Evolutionary conservation across 2,113 vertebrate genomes (phyloP), one percentile per base, ranked within the genome.

Genomic region (Physeter macrocephalus): DNA sequence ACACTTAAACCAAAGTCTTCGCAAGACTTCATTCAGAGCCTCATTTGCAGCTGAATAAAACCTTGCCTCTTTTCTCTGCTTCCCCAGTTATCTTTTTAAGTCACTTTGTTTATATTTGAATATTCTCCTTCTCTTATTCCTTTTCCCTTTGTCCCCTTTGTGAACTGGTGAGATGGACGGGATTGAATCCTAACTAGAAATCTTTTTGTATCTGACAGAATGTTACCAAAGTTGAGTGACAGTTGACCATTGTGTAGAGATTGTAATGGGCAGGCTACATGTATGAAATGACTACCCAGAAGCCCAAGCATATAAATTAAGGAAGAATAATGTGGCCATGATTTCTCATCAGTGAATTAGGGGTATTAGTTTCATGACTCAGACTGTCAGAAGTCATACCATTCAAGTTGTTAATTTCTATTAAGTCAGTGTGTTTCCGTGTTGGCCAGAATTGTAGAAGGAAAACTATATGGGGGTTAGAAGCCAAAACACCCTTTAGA

Each of bases 41-140:
- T 96, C 14, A 72, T 93, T 75, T 91, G 59, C 81, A 94, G 29
- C 29, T 84, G 62, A 96, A 95, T 85, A 31, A 91, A 83, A 86
- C 20, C 49, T 39, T 23, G 0, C 34, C 78, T 74, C 27, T 72
- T 94, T 86, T 54, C 82, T 82, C 57, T 21, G 41, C n/a, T 67
- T 69, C 66, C 46, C 43, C 13, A 39, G 39, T 49, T 78, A 41
- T 77, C 67, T 71, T 74, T 87, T 67, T 57, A 94, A 61, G 59
- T 72, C 39, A 39, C 23, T 96, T 66, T 54, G 64, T 91, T 82
- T 94, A 15, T 39, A 54, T 80, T 52, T 25, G 27, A 64, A 80
- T 14, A 86, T 52, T 71, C 62, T 88, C 34, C 49, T 90, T 62
- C 18, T 77, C 49, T 49, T 69, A 2, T 64, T 74, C 62, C 14